phyloP scores from a whole-genome alignment of 2,797 vertebrate genomes.

The Manis crassicaudata region DNA sequence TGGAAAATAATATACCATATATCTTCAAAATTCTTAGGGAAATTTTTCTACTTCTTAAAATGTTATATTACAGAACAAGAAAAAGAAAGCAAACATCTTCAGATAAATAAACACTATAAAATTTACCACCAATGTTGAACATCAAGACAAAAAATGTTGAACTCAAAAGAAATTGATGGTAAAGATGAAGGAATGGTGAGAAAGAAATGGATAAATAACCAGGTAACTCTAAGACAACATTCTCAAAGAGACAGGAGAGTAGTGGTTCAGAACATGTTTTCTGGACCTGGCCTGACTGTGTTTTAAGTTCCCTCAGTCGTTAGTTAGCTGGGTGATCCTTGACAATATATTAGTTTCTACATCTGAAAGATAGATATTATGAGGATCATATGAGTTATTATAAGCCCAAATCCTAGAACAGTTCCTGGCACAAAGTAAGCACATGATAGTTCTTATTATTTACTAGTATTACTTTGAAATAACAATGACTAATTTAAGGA shows the following conservation, averaged over 20 bases:
- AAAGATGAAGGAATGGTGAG: background rate
- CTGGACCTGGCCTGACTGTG: background rate
- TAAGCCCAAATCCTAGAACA: background rate
- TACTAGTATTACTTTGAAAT: background rate
- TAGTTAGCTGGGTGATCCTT: background rate
- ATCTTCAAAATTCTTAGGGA: background rate
- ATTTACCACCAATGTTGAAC: background rate
- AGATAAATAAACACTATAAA: background rate
- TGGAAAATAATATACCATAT: background rate
- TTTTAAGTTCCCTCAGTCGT: background rate
- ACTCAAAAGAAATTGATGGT: background rate
- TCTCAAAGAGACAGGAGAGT: background rate
- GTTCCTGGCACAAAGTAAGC: background rate
- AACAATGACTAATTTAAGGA: background rate
- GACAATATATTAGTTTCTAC: background rate
- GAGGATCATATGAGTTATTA: background rate
- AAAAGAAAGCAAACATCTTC: background rate
- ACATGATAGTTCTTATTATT: background rate
- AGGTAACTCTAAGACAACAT: background rate
- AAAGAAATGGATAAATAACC: background rate
- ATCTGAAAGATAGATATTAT: background rate
- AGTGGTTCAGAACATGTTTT: background rate
- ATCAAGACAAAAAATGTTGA: background rate
- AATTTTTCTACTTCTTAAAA: background rate
- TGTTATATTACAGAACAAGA: background rate